These are phyloP conservation scores for Aphelinus atriplicis DNA, from an alignment of 1,140 invertebrate species.

Conservation along the genomic window DNA sequence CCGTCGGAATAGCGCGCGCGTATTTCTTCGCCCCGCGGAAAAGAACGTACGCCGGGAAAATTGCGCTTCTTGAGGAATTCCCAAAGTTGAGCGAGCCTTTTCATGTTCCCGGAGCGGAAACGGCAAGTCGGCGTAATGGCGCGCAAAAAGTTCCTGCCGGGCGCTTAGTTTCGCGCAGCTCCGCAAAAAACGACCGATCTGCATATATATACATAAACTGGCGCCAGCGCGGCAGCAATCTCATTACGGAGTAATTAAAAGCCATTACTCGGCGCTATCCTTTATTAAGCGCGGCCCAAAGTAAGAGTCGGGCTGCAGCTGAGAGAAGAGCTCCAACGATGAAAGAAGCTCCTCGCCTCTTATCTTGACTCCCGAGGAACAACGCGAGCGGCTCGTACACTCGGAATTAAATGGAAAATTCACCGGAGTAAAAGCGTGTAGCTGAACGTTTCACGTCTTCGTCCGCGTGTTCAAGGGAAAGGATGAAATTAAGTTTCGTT, in stretches of 20 bases:
- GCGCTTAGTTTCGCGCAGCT: not conserved
- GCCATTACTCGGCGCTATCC: conserved; percentile 65
- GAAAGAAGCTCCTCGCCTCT: conserved; percentile 61
- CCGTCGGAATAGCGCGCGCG: no score
- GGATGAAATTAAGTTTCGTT: no score
- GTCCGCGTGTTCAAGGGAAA: no score
- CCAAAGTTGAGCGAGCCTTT: not conserved
- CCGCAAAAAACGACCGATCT: conserved; percentile 30
- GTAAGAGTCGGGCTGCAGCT: conserved; percentile 31
- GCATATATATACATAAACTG: conserved; percentile 44
- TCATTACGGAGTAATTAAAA: conserved; percentile 68
- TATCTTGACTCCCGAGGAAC: conserved; percentile 21
- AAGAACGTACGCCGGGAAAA: not conserved
- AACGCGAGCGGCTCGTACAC: no score
- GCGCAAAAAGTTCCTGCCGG: conserved; percentile 30
- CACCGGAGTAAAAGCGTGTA: no score
- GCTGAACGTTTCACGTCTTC: no score
- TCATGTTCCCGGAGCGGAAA: not conserved
- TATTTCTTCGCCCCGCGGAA: not conserved
- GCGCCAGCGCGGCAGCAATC: conserved; percentile 58
- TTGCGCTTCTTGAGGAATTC: not conserved
- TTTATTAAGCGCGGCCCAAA: conserved; percentile 57
- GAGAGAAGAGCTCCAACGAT: conserved; percentile 56
- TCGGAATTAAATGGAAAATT: no score
- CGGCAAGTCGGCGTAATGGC: conserved; percentile 8